phyloP scores from a whole-genome alignment of 2,797 vertebrate species.

The Myotis findleyi region DNA sequence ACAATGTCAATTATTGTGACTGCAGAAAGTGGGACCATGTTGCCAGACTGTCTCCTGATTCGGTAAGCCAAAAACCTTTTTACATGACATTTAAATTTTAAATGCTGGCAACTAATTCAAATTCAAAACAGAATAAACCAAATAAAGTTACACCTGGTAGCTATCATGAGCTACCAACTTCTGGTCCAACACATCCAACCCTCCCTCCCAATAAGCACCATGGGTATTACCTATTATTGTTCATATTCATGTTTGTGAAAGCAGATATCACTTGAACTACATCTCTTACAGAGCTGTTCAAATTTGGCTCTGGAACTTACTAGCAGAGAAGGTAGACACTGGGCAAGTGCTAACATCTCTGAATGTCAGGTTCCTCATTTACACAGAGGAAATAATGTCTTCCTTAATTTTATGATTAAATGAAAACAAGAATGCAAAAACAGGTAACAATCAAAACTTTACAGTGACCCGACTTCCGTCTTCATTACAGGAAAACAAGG shows the following conservation, averaged over 20 bases:
- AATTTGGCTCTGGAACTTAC: not conserved
- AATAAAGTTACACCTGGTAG: not conserved
- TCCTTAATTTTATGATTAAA: not conserved
- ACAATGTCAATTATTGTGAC: not conserved
- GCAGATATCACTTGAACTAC: not conserved
- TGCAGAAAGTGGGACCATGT: not conserved
- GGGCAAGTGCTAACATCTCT: not conserved
- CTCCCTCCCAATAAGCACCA: not conserved
- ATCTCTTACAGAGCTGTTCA: not conserved
- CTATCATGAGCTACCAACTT: not conserved
- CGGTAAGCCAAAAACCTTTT: not conserved
- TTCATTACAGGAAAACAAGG: not conserved
- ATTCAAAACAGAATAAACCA: not conserved
- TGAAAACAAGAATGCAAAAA: not conserved
- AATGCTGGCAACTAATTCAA: not conserved
- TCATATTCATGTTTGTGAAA: not conserved
- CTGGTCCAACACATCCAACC: not conserved
- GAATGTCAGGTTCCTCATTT: not conserved
- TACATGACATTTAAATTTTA: not conserved
- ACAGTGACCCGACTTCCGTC: not conserved
- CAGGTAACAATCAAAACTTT: not conserved
- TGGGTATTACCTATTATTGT: rapidly evolving
- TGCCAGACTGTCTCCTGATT: not conserved
- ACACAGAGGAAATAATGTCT: not conserved
- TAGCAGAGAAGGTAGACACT: not conserved